These are phyloP conservation scores for Lagorchestes hirsutus DNA, from an alignment of 2,797 vertebrate species.

Conservation along the genomic window DNA sequence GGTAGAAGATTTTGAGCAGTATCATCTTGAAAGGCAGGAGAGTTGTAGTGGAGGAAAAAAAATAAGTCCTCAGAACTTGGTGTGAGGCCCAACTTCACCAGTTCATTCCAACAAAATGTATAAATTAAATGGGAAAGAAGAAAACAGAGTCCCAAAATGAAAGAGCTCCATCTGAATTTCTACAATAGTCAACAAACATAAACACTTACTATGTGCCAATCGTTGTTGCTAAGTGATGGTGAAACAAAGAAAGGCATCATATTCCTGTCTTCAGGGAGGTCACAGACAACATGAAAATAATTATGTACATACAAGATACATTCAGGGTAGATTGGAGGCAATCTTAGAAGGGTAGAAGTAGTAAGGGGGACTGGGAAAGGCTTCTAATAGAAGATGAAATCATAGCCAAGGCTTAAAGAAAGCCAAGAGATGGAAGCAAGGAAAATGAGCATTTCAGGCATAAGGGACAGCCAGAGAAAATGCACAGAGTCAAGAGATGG, in stretches of 20 bases:
- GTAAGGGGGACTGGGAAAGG: not conserved
- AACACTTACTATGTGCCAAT: too few species aligned
- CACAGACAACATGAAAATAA: not conserved
- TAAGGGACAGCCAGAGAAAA: not conserved
- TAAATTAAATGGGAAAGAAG: not conserved
- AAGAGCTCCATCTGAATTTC: not conserved
- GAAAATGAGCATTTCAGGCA: not conserved
- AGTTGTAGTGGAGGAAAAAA: not conserved
- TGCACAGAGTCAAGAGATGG: not conserved
- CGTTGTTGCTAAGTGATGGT: not conserved
- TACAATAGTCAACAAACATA: not conserved
- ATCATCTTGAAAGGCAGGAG: not conserved
- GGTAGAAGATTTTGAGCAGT: not conserved
- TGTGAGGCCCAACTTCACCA: not conserved
- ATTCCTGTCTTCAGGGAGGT: not conserved
- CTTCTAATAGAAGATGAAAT: not conserved
- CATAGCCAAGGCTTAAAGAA: not conserved
- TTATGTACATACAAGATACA: not conserved
- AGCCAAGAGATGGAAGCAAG: not conserved
- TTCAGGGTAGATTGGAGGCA: not conserved
- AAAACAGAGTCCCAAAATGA: not conserved
- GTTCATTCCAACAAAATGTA: not conserved
- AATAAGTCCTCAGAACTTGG: not conserved
- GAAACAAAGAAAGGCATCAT: fast-evolving
- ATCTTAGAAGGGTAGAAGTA: not conserved